Conservation (phyloP, 2,888 invertebrate species). For the Meandrusa payeni region DNA sequence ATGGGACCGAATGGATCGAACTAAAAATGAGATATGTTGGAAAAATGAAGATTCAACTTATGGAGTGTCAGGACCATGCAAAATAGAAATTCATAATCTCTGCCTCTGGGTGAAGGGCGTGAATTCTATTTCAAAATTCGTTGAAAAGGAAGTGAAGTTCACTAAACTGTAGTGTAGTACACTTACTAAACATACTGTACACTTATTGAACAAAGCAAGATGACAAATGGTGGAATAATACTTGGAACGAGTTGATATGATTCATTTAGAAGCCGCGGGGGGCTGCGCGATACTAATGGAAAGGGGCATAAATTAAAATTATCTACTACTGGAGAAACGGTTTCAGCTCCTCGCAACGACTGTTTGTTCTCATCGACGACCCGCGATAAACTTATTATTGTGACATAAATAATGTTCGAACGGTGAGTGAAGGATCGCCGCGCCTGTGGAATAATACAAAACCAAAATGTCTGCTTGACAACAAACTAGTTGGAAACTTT, state of each 20-base stretch:
- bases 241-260: slow-evolving; percentile 27
- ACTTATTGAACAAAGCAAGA: slow-evolving; percentile 19
- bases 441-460: slow-evolving; percentile 67
- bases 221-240: slow-evolving; percentile 21
- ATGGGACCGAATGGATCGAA: no score
- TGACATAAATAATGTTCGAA: slow-evolving; percentile 64
- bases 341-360: slow-evolving; percentile 40
- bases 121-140: no score
- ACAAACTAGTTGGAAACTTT: no score
- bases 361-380: slow-evolving; percentile 63
- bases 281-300: slow-evolving; percentile 40
- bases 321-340: slow-evolving; percentile 46
- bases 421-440: slow-evolving; percentile 29
- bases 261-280: slow-evolving; percentile 42
- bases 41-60: no score
- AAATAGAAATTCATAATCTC: no score
- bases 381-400: slow-evolving; percentile 74
- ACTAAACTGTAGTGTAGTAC: slow-evolving; percentile 9
- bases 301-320: slow-evolving; percentile 51
- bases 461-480: slow-evolving; percentile 35
- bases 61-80: no score
- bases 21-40: no score
- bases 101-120: no score
- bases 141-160: no score
- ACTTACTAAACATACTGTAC: no score